Evolutionary conservation across 2,113 vertebrate genomes (phyloP), one percentile per base, ranked within the genome.

Genomic region (Gymnogyps californianus): DNA sequence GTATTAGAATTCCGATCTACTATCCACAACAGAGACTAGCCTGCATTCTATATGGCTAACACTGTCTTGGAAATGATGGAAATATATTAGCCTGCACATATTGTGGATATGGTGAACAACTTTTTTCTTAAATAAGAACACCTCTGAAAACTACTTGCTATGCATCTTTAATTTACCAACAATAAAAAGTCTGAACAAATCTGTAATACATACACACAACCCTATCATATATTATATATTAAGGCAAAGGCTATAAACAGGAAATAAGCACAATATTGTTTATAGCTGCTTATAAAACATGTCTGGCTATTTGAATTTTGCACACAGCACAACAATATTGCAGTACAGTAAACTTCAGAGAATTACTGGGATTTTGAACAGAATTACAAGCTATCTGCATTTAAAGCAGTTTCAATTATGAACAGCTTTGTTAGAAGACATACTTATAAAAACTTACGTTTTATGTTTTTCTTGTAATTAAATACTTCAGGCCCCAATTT

Each of bases 211-310:
- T 19, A 85, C 40, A 42, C 46, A 85, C 24, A 86, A 34, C 46
- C 38, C 58, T 80, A 95, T 47, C 46, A 28, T 10, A 66, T 31
- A 84, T 49, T 36, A 67, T 66, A 46, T 61, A 89, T 94, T 96
- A 97, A 97, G 95, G 96, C 96, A 96, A 90, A 81, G 52, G 87
- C 95, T 91, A 94, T 82, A 76, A 96, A 91, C 71, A 94, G 83
- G 49, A 97, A 87, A 89, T 66, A 82, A 91, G 46, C 46, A 91
- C 55, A 86, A 67, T 55, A 74, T 64, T 90, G 78, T 91, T 94
- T 79, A 91, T n/a, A 95, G 87, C 78, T 59, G 64, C 92, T 92
- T 79, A 74, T 38, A 47, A 91, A 95, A 76, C 83, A 81, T 16
- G 47, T 87, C 22, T 38, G 46, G 89, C 52, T 95, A 44, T 36